phyloP scores from a whole-genome alignment of 2,888 invertebrate species.

The Celastrina argiolus region DNA sequence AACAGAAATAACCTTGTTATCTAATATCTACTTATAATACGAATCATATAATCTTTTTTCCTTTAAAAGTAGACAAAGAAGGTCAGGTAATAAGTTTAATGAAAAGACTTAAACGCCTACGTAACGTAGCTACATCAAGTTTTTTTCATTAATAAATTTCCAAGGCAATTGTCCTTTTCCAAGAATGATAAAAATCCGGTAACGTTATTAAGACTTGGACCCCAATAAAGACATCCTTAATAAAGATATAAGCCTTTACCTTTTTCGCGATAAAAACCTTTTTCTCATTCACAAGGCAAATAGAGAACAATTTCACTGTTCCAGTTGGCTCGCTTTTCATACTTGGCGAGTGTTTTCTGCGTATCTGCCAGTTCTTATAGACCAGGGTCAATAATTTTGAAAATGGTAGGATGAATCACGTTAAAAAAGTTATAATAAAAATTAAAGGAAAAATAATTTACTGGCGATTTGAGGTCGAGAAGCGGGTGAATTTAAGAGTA shows the following conservation, averaged over 20 bases:
- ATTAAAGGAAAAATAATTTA: too few species aligned
- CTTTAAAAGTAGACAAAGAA: neutral
- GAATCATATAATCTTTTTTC: too few species aligned
- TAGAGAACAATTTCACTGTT: neutral
- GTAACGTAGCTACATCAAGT: neutral
- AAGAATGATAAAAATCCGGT: neutral
- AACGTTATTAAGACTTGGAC: neutral
- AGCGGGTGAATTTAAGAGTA: too few species aligned
- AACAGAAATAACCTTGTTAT: neutral
- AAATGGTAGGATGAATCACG: too few species aligned
- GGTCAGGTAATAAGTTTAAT: neutral
- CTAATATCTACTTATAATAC: neutral
- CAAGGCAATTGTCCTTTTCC: neutral
- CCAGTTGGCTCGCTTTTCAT: neutral
- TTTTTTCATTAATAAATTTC: neutral
- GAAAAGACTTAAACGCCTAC: neutral
- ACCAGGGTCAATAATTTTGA: neutral
- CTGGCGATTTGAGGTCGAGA: too few species aligned
- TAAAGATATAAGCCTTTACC: conserved; percentile 12
- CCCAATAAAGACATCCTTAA: conserved; percentile 5
- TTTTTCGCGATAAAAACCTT: conserved; percentile 7
- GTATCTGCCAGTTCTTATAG: neutral
- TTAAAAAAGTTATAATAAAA: too few species aligned
- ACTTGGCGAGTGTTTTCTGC: neutral
- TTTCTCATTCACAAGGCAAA: neutral